Evolutionary conservation across 2,113 vertebrate species (phyloP).

Genomic region (Harpagus bidentatus): DNA sequence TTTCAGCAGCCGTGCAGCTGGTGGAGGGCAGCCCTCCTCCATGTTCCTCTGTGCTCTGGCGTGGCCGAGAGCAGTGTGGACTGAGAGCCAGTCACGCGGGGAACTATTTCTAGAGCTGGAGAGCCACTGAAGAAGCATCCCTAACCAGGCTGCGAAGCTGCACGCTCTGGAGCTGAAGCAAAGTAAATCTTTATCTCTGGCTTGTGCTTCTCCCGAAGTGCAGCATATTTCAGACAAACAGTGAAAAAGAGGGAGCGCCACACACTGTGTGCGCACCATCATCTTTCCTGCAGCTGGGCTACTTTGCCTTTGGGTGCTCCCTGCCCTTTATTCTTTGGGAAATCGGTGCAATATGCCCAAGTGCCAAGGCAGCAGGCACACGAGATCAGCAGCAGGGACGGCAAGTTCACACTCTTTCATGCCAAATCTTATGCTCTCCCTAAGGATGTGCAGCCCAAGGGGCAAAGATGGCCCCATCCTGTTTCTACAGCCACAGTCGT

Average conservation of each 20-base stretch:
- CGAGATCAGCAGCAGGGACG: not conserved
- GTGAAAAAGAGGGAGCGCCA: not conserved
- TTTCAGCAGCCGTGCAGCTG: not conserved
- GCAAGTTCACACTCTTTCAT: not conserved
- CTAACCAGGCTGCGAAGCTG: not conserved
- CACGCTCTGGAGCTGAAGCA: not conserved
- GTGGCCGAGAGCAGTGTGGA: not conserved
- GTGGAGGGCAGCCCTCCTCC: not conserved
- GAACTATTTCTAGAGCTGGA: not conserved
- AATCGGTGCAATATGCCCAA: not conserved
- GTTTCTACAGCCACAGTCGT: not conserved
- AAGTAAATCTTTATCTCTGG: not conserved
- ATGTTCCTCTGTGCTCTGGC: rapidly evolving
- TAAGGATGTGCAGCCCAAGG: not conserved
- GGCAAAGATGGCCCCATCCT: not conserved
- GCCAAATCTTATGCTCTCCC: not conserved
- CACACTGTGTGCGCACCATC: not conserved
- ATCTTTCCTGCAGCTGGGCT: not conserved
- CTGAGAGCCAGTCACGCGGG: not conserved
- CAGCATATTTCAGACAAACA: not conserved
- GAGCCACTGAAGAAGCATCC: not conserved
- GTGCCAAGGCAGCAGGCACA: not conserved
- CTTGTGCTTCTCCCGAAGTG: not conserved
- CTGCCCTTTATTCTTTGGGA: not conserved
- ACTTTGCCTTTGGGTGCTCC: not conserved